Evolutionary conservation across 2,113 vertebrate genomes (phyloP).

Genomic region (Ivindomyrus marchei): DNA sequence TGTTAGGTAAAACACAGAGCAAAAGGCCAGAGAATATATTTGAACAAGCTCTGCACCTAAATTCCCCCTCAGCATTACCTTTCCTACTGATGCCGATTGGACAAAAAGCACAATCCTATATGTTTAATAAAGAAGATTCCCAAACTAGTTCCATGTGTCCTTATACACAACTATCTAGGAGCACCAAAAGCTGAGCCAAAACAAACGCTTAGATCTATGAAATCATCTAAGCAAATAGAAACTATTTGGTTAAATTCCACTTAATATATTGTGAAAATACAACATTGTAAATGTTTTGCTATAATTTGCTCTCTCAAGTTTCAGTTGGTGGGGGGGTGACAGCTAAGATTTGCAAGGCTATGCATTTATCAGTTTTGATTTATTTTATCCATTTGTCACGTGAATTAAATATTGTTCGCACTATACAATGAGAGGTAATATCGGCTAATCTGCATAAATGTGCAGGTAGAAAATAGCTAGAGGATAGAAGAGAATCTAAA

Average conservation of each 20-base stretch:
- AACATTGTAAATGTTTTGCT: background rate
- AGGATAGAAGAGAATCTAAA: background rate
- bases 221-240: background rate
- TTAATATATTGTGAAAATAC: background rate
- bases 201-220: background rate
- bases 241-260: background rate
- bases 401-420: background rate
- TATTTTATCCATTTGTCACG: background rate
- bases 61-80: background rate
- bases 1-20: conserved; percentile 5
- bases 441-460: background rate
- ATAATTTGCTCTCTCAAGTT: background rate
- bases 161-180: background rate
- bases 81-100: background rate
- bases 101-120: background rate
- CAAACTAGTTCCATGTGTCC: background rate
- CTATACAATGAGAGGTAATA: background rate
- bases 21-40: background rate
- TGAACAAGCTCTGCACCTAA: background rate
- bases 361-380: background rate
- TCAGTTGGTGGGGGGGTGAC: background rate
- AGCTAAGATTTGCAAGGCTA: background rate
- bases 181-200: background rate
- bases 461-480: background rate
- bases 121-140: background rate